Evolutionary conservation across 2,113 vertebrate species (phyloP), one percentile per base, ranked within the genome.

Genomic region (Grammomys dolichurus): DNA sequence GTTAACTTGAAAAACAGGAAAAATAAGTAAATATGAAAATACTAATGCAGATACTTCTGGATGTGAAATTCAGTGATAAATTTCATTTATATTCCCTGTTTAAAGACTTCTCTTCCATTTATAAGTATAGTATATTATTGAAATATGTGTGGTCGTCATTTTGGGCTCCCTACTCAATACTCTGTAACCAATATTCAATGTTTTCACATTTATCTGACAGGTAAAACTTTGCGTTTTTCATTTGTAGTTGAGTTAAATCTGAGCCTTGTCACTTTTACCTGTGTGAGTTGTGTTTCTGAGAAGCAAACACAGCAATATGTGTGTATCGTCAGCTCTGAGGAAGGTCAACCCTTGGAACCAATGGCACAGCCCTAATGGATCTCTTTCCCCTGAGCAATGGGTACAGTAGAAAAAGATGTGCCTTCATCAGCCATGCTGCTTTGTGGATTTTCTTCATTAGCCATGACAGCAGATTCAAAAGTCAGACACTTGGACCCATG

Each of bases 301-400:
- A 58, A 87, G 9, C 14, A 63, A 84, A 43, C 14, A 60, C 31
- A 85, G 87, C 5, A 63, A 58, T 72, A 33, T 28, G 1, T 16
- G 4, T 3, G 5, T 22, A 4, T 82, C 56, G 13, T 31, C 33
- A 88, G 1, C 0, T 8, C 54, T 0, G 0, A 3, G 13, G 13
- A 11, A 63, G 40, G 13, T 54, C 28, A 91, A 48, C 2, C 28
- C 11, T 12, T 0, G 31, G 82, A 58, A 11, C 36, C 46, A 16
- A 16, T 1, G 28, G 22, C 46, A 81, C 3, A 40, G 22, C 22
- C 69, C 46, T 5, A n/a, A 12, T 1, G 1, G 3, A 31, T 33
- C 1, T 2, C 28, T 1, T 88, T 84, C 28, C 22, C 22, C 8
- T 48, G 40, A 51, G 36, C 24, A 51, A 16, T 2, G 0, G 19